These are phyloP conservation scores for Megatriorchis doriae DNA, from an alignment of 2,113 vertebrate genomes.

Conservation along the genomic window DNA sequence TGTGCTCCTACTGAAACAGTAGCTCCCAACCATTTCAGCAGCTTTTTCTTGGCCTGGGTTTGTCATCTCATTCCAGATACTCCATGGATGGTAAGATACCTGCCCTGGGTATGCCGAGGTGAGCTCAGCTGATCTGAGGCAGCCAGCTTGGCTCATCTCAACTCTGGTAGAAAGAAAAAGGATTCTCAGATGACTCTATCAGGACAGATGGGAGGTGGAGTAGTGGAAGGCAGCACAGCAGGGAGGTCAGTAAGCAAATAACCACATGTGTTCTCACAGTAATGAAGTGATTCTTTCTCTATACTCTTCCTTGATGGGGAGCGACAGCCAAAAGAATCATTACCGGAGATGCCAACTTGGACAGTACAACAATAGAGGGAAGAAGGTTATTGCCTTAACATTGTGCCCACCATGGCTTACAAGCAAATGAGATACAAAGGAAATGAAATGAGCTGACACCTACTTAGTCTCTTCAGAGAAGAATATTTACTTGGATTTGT, in stretches of 20 bases:
- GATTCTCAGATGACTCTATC: background rate
- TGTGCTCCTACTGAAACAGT: background rate
- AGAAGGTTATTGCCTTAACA: background rate
- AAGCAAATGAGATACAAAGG: background rate
- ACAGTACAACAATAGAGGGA: background rate
- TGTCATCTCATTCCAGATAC: background rate
- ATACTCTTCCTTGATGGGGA: background rate
- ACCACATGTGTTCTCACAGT: background rate
- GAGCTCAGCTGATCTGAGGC: background rate
- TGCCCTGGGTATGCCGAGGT: background rate
- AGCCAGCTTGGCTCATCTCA: background rate
- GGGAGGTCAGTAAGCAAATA: background rate
- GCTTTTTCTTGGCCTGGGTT: background rate
- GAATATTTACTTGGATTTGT: slow-evolving; percentile 95
- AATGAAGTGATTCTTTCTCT: background rate
- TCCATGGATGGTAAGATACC: background rate
- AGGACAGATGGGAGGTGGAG: background rate
- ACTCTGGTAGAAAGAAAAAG: background rate
- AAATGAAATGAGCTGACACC: slow-evolving; percentile 69
- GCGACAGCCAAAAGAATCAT: background rate
- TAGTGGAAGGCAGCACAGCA: background rate
- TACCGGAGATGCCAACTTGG: background rate
- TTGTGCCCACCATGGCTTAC: background rate
- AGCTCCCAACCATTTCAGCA: background rate
- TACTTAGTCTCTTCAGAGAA: slow-evolving; percentile 97